These are phyloP conservation scores for Ctenoplectra terminalis DNA, from an alignment of 1,140 invertebrate species.

Conservation along the genomic window DNA sequence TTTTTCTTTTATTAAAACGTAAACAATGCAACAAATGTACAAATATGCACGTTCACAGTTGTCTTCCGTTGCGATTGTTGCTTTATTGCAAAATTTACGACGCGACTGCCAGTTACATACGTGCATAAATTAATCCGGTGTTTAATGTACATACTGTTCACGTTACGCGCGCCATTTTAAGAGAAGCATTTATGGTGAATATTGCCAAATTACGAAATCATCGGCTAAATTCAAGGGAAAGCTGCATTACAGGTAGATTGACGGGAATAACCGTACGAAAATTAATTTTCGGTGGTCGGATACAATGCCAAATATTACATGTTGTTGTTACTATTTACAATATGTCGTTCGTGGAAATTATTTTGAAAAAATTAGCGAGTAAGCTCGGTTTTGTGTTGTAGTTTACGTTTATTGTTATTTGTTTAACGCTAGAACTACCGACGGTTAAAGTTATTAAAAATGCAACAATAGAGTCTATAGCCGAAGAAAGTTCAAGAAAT, in stretches of 20 bases:
- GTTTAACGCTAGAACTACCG: too few relatives aligned
- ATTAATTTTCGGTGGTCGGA: not conserved
- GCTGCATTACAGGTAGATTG: constrained; percentile 1
- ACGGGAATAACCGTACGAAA: not conserved
- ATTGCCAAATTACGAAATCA: constrained; percentile 4
- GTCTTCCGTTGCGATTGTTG: constrained; percentile 28
- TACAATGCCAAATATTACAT: not conserved
- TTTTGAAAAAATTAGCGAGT: too few relatives aligned
- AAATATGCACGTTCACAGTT: not conserved
- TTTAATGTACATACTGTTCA: not conserved
- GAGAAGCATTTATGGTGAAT: not conserved
- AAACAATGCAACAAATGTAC: not conserved
- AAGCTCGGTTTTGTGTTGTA: too few relatives aligned
- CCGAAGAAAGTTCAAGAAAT: too few relatives aligned
- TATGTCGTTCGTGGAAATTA: too few relatives aligned
- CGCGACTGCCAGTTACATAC: not conserved
- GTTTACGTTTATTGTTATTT: too few relatives aligned
- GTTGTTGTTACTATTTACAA: too few relatives aligned
- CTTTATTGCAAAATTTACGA: constrained; percentile 30
- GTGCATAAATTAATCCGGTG: not conserved
- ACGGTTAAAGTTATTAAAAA: too few relatives aligned
- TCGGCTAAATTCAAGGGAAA: not conserved
- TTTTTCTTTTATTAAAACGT: too few relatives aligned
- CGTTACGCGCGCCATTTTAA: constrained; percentile 1
- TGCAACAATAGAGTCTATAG: too few relatives aligned